Conservation (phyloP, 2,888 invertebrate genomes). For the Cephus nigrinus region DNA sequence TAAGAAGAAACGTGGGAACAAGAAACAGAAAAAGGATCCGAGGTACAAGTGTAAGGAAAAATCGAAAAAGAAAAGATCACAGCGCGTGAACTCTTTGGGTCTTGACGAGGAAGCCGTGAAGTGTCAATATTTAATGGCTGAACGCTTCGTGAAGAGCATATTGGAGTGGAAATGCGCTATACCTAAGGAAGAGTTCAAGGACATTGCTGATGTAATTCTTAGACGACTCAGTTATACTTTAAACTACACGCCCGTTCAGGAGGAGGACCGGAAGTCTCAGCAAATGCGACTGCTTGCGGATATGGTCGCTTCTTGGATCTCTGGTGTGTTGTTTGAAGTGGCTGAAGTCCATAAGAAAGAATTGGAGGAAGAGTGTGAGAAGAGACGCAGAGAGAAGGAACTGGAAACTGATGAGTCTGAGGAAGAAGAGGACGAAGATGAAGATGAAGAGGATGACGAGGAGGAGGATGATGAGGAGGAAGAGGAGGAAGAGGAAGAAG, state of each 20-base stretch:
- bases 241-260: conserved; percentile 38
- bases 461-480: conserved; percentile 13
- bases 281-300: conserved; percentile 56
- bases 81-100: conserved; percentile 11
- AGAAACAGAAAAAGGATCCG: conserved; percentile 9
- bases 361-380: conserved; percentile 37
- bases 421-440: conserved; percentile 31
- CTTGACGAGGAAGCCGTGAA: conserved; percentile 47
- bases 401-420: conserved; percentile 24
- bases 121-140: conserved; percentile 55
- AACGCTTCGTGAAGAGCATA: conserved; percentile 55
- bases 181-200: conserved; percentile 47
- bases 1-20: conserved; percentile 15
- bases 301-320: conserved; percentile 55
- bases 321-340: conserved; percentile 51
- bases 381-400: conserved; percentile 28
- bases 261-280: conserved; percentile 51
- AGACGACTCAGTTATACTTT: conserved; percentile 39
- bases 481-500: neutral
- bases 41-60: conserved; percentile 9
- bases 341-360: conserved; percentile 37
- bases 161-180: conserved; percentile 46
- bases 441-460: conserved; percentile 19
- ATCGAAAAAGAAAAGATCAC: conserved; percentile 1
- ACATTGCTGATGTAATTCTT: conserved; percentile 52